These are phyloP conservation scores for Yoshiicerus persimilis DNA, from an alignment of 1,140 invertebrate genomes.

Conservation along the genomic window DNA sequence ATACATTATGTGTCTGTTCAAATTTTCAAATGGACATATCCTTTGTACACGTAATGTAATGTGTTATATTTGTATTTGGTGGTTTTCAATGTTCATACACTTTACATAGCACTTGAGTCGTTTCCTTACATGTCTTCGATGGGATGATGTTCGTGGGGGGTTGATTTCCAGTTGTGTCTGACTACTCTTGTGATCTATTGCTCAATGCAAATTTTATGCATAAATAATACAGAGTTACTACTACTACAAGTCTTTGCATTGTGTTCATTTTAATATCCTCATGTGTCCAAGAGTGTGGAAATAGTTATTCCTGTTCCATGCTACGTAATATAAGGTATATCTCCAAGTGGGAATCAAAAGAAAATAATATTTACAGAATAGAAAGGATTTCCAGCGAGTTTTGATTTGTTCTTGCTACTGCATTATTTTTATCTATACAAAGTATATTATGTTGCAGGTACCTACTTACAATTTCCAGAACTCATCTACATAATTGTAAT, in stretches of 20 bases:
- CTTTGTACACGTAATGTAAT: not conserved
- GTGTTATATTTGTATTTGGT: not conserved
- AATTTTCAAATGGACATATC: not conserved
- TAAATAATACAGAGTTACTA: not conserved
- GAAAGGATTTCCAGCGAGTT: not conserved
- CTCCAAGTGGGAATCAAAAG: not conserved
- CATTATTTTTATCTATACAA: not conserved
- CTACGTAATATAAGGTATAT: not conserved
- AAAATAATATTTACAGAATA: not conserved
- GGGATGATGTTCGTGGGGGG: constrained; percentile 3
- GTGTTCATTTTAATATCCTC: not conserved
- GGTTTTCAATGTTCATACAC: not conserved
- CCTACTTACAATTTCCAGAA: not conserved
- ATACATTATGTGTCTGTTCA: not conserved
- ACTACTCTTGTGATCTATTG: not conserved
- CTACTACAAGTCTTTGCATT: not conserved
- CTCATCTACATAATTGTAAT: not conserved
- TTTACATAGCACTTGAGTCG: not conserved
- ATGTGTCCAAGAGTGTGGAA: not conserved
- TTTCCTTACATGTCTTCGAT: not conserved
- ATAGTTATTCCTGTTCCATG: not conserved
- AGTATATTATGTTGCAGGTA: not conserved
- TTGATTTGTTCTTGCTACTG: not conserved
- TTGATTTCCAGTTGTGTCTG: constrained; percentile 11
- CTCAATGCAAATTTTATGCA: constrained; percentile 13